Evolutionary conservation across 92 coral and sea anemone species (phyloP).

Genomic region (Virgularia gustaviana): DNA sequence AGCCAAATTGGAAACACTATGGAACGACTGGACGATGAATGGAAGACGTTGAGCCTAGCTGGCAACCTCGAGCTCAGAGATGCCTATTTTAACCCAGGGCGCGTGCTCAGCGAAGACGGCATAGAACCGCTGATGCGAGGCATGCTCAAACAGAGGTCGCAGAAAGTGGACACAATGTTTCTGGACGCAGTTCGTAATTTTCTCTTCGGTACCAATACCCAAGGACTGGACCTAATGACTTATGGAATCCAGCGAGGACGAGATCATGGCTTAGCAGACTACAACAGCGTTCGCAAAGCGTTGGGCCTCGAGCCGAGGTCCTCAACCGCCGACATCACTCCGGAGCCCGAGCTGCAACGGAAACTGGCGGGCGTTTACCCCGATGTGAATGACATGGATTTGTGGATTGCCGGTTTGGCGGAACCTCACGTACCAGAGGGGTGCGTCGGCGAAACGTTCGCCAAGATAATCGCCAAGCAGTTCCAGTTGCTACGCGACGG

Average conservation of each 20-base stretch:
- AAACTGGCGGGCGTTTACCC: constrained; percentile 64
- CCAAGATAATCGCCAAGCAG: constrained; percentile 85
- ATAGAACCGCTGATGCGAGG: constrained; percentile 95
- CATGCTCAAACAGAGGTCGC: constrained; percentile 83
- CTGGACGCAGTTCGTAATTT: constrained; percentile 91
- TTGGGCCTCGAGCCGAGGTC: constrained; percentile 64
- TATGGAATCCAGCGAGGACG: constrained; percentile 92
- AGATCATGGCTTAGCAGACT: constrained; percentile 92
- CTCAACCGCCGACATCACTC: constrained; percentile 73
- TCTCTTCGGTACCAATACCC: constrained; percentile 91
- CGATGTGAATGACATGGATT: constrained; percentile 74
- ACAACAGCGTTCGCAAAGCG: constrained; percentile 82
- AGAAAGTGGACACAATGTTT: constrained; percentile 78
- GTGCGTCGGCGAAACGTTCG: constrained; percentile 95
- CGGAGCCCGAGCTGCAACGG: constrained; percentile 58
- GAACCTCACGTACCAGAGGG: constrained; percentile 90
- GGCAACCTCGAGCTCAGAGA: constrained; percentile 91
- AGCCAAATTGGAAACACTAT: constrained; percentile 88
- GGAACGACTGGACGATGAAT: constrained; percentile 83
- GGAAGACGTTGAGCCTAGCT: constrained; percentile 64
- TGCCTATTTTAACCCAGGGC: constrained; percentile 98
- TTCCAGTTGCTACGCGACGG: constrained; percentile 84
- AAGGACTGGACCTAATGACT: constrained; percentile 85
- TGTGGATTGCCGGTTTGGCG: constrained; percentile 93
- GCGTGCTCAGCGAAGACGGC: constrained; percentile 89